Conservation (phyloP, 2,113 vertebrate species). For the Pterophyllum scalare region DNA sequence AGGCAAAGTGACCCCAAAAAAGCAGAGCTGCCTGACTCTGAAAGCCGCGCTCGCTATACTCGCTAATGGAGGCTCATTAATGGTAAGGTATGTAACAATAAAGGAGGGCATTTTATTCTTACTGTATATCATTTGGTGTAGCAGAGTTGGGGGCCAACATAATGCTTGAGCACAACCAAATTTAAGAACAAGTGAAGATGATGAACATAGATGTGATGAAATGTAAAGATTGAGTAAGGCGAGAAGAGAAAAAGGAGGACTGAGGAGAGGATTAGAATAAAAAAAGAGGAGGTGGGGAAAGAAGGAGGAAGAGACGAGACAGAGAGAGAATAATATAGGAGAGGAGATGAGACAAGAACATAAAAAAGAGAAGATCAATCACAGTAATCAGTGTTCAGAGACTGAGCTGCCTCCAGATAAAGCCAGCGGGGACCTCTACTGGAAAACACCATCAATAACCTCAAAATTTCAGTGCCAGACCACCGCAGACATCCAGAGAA, state of each 20-base stretch:
- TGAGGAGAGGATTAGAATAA: background rate
- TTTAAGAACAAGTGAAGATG: background rate
- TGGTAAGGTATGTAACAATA: background rate
- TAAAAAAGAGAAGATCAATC: background rate
- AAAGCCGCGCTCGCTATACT: background rate
- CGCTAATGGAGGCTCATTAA: background rate
- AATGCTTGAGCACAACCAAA: background rate
- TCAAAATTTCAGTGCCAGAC: background rate
- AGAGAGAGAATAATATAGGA: background rate
- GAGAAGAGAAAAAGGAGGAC: accelerated
- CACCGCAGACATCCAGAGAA: background rate
- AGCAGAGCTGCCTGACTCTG: too few relatives aligned
- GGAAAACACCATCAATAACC: constrained; percentile 33
- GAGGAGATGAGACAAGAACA: background rate
- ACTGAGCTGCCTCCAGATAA: background rate
- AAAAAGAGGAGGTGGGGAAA: accelerated
- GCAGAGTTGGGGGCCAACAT: background rate
- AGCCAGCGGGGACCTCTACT: constrained; percentile 52
- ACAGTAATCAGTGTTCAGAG: background rate
- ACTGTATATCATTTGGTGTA: too few relatives aligned
- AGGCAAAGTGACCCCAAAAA: background rate
- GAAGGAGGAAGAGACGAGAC: background rate
- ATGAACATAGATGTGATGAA: background rate
- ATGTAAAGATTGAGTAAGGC: background rate
- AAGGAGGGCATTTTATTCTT: background rate